Evolutionary conservation across 92 coral and sea anemone genomes (phyloP).

Genomic region (Palythoa grandis): DNA sequence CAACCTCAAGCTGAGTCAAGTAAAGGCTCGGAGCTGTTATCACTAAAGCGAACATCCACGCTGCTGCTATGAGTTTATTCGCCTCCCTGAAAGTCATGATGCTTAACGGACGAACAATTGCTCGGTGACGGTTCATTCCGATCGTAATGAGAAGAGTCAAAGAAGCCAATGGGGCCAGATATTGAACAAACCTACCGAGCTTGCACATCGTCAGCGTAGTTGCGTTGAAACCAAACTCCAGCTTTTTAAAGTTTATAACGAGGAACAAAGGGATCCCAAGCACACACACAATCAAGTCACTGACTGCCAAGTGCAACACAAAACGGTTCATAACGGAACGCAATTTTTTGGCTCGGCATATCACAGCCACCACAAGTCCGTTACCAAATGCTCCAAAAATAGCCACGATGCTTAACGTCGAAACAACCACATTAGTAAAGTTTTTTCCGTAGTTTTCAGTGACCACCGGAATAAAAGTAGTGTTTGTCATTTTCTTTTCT

Average conservation of each 20-base stretch:
- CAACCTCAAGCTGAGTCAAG: constrained; percentile 54
- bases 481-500: constrained; percentile 12
- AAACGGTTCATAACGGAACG: constrained; percentile 94
- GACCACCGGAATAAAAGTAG: not conserved
- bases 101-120: constrained; percentile 79
- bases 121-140: constrained; percentile 82
- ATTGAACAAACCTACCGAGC: constrained; percentile 76
- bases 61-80: constrained; percentile 70
- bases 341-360: constrained; percentile 73
- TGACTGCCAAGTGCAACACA: constrained; percentile 77
- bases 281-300: constrained; percentile 79
- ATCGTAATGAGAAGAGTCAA: constrained; percentile 86
- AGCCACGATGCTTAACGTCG: constrained; percentile 66
- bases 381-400: constrained; percentile 78
- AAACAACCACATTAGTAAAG: constrained; percentile 58
- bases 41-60: constrained; percentile 76
- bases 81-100: constrained; percentile 79
- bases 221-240: not conserved
- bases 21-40: constrained; percentile 73
- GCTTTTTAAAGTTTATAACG: constrained; percentile 63
- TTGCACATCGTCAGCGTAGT: constrained; percentile 58
- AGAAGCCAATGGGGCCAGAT: constrained; percentile 83
- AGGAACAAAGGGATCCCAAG: constrained; percentile 78
- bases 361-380: constrained; percentile 71
- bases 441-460: constrained; percentile 45